Evolutionary conservation across 2,113 vertebrate species (phyloP), one percentile per base, ranked within the genome.

Genomic region (Tautogolabrus adspersus): DNA sequence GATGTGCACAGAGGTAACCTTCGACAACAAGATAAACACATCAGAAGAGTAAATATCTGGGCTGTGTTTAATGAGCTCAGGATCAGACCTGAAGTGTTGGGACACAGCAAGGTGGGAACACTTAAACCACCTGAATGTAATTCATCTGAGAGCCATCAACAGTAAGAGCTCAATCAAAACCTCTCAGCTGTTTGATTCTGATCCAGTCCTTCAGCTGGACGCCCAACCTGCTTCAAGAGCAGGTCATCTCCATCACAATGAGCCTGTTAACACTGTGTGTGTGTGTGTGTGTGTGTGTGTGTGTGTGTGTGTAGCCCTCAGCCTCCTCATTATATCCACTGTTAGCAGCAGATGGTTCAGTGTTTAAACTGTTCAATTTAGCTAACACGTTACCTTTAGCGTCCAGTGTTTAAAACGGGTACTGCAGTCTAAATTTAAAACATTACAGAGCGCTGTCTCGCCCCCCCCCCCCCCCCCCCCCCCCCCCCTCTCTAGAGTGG

Each of bases 171-270:
- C 19, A 63, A 63, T 66, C 26, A 75, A 57, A 75, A 58, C 42
- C 72, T 65, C 72, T 75, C 63, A 11, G 9, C 21, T 64, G 71
- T 21, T 64, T 62, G 19, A 37, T 34, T 37, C 38, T 51, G 40
- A 26, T 51, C 55, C 51, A 67, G 64, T 67, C 73, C 44, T 67
- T 76, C 46, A 60, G 44, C 73, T n/a, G 21, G 55, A 75, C 42
- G 7, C 12, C 12, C 8, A 0, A 37, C n/a, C 63, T 22, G n/a
- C n/a, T n/a, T n/a, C n/a, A n/a, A n/a, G n/a, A n/a, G 37, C 64
- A 44, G 55, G 60, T 75, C 47, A 67, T 67, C 56, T 58, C 30
- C 54, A 65, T 58, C 10, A 40, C 55, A 66, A 52, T 60, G 46
- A 66, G 44, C 63, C 12, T 7, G 42, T 26, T 26, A 26, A 26